Evolutionary conservation across 2,797 vertebrate species (phyloP).

Genomic region (Sebastes vulpes): DNA sequence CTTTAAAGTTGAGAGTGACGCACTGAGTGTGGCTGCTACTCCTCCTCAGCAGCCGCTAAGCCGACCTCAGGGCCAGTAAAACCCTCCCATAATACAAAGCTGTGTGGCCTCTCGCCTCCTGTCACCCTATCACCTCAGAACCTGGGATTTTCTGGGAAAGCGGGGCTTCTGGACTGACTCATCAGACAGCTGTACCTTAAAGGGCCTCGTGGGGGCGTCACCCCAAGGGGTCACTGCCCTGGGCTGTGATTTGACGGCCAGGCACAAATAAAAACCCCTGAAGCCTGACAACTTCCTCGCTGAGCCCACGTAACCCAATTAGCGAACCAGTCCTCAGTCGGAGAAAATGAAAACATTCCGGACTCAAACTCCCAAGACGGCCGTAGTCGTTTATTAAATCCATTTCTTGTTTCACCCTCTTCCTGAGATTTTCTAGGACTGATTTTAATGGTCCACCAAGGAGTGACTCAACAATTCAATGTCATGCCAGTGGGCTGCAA

Average conservation of each 20-base stretch:
- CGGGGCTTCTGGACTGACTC: constrained; percentile 74
- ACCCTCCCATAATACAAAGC: constrained; percentile 57
- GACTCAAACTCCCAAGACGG: constrained; percentile 70
- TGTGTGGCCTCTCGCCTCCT: constrained; percentile 70
- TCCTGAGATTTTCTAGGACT: constrained; percentile 62
- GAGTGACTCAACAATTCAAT: constrained; percentile 62
- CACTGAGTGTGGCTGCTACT: constrained; percentile 24
- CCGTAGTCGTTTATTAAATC: constrained; percentile 77
- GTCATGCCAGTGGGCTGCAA: constrained; percentile 38
- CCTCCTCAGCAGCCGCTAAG: constrained; percentile 45
- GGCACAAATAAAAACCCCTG: constrained; percentile 79
- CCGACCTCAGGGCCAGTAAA: constrained; percentile 59
- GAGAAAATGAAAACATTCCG: constrained; percentile 81
- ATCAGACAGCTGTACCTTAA: constrained; percentile 82
- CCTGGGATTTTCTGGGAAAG: constrained; percentile 71
- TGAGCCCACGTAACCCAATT: constrained; percentile 82
- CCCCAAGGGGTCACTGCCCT: constrained; percentile 54
- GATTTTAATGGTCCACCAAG: constrained; percentile 67
- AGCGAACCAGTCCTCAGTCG: constrained; percentile 61
- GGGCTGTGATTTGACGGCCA: constrained; percentile 70
- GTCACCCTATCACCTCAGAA: constrained; percentile 73
- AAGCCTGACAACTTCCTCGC: constrained; percentile 84
- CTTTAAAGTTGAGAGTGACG: constrained; percentile 31
- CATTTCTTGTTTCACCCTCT: constrained; percentile 69
- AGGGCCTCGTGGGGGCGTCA: constrained; percentile 79